These are phyloP conservation scores for Meles meles DNA, from an alignment of 2,113 vertebrate genomes.

Conservation along the genomic window DNA sequence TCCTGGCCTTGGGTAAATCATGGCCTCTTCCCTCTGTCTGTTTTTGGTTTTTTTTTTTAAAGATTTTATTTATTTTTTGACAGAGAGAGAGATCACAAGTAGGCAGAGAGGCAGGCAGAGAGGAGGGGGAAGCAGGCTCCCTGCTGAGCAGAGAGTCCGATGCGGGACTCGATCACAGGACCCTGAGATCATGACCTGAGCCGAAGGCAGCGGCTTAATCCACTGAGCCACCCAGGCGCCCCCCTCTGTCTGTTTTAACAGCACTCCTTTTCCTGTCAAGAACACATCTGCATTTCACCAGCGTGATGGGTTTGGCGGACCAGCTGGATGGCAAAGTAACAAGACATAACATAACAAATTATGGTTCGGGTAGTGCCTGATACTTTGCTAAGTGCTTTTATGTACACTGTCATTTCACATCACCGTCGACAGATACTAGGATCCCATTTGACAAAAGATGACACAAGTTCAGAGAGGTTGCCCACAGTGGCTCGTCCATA, in stretches of 20 bases:
- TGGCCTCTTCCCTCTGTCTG: neutral
- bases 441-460: neutral
- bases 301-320: neutral
- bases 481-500: neutral
- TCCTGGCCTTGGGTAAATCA: neutral
- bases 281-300: neutral
- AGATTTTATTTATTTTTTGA: no score
- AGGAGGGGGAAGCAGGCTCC: no score
- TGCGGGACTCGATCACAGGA: no score
- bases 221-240: no score
- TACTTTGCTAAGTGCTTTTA: neutral
- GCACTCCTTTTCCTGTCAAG: neutral
- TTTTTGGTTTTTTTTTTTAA: no score
- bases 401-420: neutral
- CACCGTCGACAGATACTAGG: neutral
- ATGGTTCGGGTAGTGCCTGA: no score
- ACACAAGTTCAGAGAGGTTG: neutral
- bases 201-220: no score
- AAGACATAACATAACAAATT: neutral
- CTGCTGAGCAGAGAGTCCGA: no score
- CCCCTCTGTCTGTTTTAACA: neutral
- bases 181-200: no score
- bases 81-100: no score
- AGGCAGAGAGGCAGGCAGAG: no score
- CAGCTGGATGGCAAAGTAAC: no score